These are phyloP conservation scores for Sarcophaga caerulescens DNA, from an alignment of 2,888 invertebrate genomes.

Conservation along the genomic window DNA sequence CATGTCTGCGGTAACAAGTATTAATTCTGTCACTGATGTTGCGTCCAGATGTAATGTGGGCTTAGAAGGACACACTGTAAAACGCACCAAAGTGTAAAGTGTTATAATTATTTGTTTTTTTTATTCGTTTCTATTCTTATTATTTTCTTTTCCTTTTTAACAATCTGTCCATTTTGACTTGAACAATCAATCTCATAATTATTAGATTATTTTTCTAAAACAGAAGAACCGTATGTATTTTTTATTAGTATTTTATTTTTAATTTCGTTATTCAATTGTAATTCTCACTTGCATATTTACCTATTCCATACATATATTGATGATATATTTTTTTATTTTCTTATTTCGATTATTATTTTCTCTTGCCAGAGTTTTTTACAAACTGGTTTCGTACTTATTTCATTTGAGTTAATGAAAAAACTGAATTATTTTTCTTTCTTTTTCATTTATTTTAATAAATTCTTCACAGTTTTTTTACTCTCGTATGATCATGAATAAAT, in stretches of 20 bases:
- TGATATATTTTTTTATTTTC: conserved; percentile 19
- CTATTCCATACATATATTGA: conserved; percentile 12
- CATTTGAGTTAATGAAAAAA: conserved; percentile 27
- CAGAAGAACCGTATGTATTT: conserved; percentile 42
- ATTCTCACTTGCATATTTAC: conserved; percentile 5
- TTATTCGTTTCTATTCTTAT: not conserved
- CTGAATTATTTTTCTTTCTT: conserved; percentile 46
- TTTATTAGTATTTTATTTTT: conserved; percentile 60
- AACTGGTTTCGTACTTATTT: conserved; percentile 57
- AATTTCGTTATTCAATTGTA: conserved; percentile 59
- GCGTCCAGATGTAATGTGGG: conserved; percentile 79
- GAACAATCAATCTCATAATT: conserved; percentile 17
- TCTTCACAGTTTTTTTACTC: not conserved
- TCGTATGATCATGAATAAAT: conserved; percentile 43
- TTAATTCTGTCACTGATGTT: conserved; percentile 75
- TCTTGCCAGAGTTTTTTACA: conserved; percentile 34
- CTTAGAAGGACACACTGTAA: conserved; percentile 80
- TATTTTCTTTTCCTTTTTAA: not conserved
- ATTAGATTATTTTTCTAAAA: not conserved
- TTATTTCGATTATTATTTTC: conserved; percentile 14
- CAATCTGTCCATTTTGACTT: conserved; percentile 20
- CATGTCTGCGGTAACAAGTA: conserved; percentile 72
- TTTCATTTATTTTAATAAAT: conserved; percentile 2
- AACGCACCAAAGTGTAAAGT: conserved; percentile 78
- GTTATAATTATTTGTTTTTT: not conserved